A percentile compares a stretch with the other conserved stretches of the same genome.
These are phyloP conservation scores for Lasius platythorax DNA, from an alignment of 2,888 invertebrate species.

Conservation along the genomic window DNA sequence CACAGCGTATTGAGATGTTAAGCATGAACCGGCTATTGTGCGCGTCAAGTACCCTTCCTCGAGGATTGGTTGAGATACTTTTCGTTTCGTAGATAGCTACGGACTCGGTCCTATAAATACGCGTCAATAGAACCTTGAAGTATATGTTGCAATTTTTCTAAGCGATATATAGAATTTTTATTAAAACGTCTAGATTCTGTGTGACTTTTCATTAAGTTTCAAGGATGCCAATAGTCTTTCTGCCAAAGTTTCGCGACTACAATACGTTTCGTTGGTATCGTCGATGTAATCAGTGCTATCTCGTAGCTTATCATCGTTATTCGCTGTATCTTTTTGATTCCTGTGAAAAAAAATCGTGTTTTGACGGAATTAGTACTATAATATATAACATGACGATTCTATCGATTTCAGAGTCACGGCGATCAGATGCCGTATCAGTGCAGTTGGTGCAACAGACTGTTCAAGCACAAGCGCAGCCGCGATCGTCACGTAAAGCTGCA, in stretches of 20 bases:
- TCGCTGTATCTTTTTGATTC: neutral
- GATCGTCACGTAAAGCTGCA: constrained; percentile 98
- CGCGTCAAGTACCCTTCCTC: neutral
- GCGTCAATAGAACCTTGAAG: neutral
- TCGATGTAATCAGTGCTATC: neutral
- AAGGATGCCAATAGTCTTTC: neutral
- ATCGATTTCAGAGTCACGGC: constrained; percentile 92
- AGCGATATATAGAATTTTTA: neutral
- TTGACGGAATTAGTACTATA: neutral
- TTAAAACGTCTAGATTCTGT: neutral
- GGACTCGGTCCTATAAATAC: neutral
- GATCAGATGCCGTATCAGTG: constrained; percentile 97
- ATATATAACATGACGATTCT: neutral
- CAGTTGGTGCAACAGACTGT: constrained; percentile 95
- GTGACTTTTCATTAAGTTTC: neutral
- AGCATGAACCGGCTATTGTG: neutral
- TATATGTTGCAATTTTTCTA: neutral
- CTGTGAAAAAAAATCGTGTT: neutral
- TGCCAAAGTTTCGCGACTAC: neutral
- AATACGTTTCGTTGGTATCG: neutral
- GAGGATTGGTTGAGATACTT: neutral
- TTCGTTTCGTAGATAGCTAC: neutral
- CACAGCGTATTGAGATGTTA: constrained; percentile 10
- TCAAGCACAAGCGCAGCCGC: constrained; percentile 97
- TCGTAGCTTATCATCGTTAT: neutral